Percentiles rank a stretch among this genome's conserved stretches.
Evolutionary conservation across 2,888 invertebrate genomes (phyloP).

Genomic region (Lomographa bimaculata): DNA sequence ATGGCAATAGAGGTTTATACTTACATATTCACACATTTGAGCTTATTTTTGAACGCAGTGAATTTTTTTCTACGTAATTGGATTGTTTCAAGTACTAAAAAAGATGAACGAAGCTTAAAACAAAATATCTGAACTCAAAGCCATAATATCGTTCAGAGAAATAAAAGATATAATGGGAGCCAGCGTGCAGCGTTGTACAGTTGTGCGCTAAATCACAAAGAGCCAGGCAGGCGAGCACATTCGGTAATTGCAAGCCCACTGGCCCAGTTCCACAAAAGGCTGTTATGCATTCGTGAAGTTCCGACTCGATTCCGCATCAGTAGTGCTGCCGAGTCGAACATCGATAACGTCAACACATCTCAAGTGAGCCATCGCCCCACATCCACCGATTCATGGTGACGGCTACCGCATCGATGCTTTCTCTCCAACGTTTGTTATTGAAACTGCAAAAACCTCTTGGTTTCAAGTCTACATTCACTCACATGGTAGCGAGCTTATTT

Average conservation of each 20-base stretch:
- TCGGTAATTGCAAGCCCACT: conserved; percentile 54
- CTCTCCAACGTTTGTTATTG: conserved; percentile 9
- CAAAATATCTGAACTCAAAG: conserved; percentile 43
- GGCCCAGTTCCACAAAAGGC: conserved; percentile 52
- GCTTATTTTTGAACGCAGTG: no score
- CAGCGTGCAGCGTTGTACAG: conserved; percentile 31
- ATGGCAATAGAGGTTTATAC: not conserved
- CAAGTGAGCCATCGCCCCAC: conserved; percentile 33
- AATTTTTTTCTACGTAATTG: no score
- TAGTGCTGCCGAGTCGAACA: conserved; percentile 39
- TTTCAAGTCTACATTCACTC: no score
- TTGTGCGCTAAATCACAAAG: conserved; percentile 50
- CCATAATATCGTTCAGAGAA: conserved; percentile 33
- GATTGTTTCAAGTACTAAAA: no score
- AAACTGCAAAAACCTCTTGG: not conserved
- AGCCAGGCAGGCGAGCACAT: conserved; percentile 43
- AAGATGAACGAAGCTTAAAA: conserved; percentile 39
- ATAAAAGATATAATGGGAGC: conserved; percentile 40
- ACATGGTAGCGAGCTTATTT: no score
- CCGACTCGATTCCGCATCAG: conserved; percentile 40
- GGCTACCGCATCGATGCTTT: conserved; percentile 26
- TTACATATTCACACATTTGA: no score
- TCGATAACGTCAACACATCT: conserved; percentile 38
- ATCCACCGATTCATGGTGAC: conserved; percentile 38
- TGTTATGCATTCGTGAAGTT: conserved; percentile 55